Conservation (phyloP, 1,140 invertebrate species). For the Bicyclus anynana region DNA sequence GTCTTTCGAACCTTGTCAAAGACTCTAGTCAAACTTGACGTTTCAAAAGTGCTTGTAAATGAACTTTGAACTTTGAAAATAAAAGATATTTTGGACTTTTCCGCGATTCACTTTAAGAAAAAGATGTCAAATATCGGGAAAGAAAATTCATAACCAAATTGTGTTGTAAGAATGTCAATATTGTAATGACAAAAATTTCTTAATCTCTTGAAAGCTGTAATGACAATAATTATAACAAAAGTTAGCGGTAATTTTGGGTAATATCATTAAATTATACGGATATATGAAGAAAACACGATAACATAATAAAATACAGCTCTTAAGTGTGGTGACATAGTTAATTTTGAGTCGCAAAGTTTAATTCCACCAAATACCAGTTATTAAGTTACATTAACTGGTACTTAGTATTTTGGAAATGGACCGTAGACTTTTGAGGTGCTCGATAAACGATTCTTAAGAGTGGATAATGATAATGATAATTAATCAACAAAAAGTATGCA, state of each 20-base stretch:
- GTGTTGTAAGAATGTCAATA: no score
- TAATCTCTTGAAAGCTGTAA: no score
- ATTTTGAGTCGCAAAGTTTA: conserved; percentile 5
- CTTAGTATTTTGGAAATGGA: neutral
- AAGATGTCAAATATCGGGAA: no score
- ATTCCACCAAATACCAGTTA: conserved; percentile 7
- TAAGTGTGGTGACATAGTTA: neutral
- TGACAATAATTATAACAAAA: no score
- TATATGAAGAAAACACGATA: neutral
- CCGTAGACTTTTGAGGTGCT: neutral
- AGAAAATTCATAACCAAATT: no score
- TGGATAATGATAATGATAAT: neutral
- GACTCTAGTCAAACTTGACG: no score
- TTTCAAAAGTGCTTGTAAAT: no score
- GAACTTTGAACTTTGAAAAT: no score
- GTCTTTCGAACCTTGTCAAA: no score
- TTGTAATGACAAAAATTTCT: no score
- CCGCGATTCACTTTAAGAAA: no score
- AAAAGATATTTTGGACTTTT: no score
- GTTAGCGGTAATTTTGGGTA: conserved; percentile 5
- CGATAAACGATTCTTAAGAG: neutral
- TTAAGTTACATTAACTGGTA: conserved; percentile 2
- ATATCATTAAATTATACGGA: neutral
- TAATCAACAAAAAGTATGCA: neutral
- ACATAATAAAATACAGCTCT: neutral